These are phyloP conservation scores for Trilocha varians DNA, from an alignment of 2,888 invertebrate species.

Conservation along the genomic window DNA sequence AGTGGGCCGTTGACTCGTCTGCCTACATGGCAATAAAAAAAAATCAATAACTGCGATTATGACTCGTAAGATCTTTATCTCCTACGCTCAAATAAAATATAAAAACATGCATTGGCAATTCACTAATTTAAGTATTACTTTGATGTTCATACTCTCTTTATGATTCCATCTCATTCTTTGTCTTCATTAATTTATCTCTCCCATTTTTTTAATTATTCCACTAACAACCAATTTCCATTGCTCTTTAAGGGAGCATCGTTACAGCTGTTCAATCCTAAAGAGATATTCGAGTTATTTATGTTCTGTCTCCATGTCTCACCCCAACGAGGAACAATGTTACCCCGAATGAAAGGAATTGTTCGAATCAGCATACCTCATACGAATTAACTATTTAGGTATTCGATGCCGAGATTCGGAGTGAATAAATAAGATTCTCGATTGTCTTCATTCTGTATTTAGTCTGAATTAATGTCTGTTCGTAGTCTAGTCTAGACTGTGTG, in stretches of 20 bases:
- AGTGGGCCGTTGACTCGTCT: too few species aligned
- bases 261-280: conserved; percentile 2
- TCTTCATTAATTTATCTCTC: too few species aligned
- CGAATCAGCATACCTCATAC: conserved; percentile 11
- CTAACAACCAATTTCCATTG: conserved; percentile 1
- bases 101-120: too few species aligned
- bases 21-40: too few species aligned
- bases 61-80: too few species aligned
- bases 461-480: neutral
- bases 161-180: too few species aligned
- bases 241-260: neutral
- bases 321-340: conserved; percentile 6
- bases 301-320: conserved; percentile 6
- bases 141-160: too few species aligned
- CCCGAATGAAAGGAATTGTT: conserved; percentile 7
- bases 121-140: too few species aligned
- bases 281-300: conserved; percentile 7
- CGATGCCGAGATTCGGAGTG: conserved; percentile 8
- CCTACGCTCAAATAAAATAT: too few species aligned
- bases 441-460: neutral
- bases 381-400: conserved; percentile 28
- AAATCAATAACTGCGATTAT: too few species aligned
- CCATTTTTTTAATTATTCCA: too few species aligned
- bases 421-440: too few species aligned
- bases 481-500: neutral